Base-by-base conservation (phyloP, 2,888 invertebrate genomes). In the Apodemia duryi region DNA sequence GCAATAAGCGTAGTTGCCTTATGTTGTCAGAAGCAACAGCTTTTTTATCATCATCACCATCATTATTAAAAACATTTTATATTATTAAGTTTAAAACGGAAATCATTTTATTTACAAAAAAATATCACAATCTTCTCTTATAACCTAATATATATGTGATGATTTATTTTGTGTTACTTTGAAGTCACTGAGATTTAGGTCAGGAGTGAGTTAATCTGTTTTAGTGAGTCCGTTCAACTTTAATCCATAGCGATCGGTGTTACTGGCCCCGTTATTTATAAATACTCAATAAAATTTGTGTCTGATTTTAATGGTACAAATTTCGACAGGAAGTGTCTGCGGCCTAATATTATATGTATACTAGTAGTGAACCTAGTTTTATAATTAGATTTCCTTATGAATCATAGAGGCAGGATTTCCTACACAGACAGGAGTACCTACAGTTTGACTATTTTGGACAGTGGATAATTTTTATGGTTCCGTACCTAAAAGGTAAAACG, bases 261-360 rank as follows among this genome's bases (percentile, higher is more conserved):
- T 64, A 65, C 62, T 66, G 63, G 60, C 66, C 68, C 51, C 52
- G 52, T 64, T 67, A 64, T 65, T 63, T 66, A 66, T 65, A 70
- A 68, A 63, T 67, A 66, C 54, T 65, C 62, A 54, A 67, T 69
- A 69, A 69, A 66, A 66, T 60, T 28, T 68, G 64, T 65, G 54
- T 43, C 61, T 10, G 63, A 65, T 68, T 68, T 69, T 46, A 66
- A 67, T 68, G 54, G 52, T 57, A 54, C 54, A 54, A 29, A 54
- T 54, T 54, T 54, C 54, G 54, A 54, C 54, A 54, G 54, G 54
- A 54, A 54, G 29, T 54, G 54, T 54, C 54, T 54, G 54, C 29
- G 54, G 54, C 54, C 54, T 54, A 54, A 10, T 54, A 54, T 28
- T 7, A 54, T 28, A 29, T 10, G 5, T 28, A 5, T 54, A 29